Evolutionary conservation across 2,888 invertebrate genomes (phyloP).

Genomic region (Taphrorychus bicolor): DNA sequence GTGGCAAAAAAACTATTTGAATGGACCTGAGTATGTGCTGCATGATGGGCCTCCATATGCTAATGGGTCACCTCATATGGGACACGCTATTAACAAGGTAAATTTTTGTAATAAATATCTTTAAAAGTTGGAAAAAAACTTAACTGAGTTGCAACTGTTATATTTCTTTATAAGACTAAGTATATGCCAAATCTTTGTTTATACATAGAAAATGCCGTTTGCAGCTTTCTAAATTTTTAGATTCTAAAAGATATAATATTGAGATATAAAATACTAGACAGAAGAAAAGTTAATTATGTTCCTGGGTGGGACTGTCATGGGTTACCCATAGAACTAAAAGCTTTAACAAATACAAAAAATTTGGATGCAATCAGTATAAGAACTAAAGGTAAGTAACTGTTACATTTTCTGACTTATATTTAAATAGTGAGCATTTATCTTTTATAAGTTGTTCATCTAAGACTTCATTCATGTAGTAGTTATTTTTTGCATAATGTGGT

Average conservation of each 20-base stretch:
- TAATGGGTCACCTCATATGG: conserved; percentile 95
- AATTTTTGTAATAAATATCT: neutral
- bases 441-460: neutral
- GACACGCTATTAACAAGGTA: conserved; percentile 98
- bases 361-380: conserved; percentile 63
- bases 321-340: conserved; percentile 96
- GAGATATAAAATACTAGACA: conserved; percentile 78
- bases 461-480: no score
- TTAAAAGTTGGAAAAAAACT: no score
- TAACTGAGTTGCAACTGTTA: neutral
- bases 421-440: neutral
- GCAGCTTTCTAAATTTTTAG: conserved; percentile 67
- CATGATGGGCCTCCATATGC: conserved; percentile 99
- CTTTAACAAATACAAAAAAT: conserved; percentile 63
- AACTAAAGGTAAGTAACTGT: conserved; percentile 60
- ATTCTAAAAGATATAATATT: conserved; percentile 95
- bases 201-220: no score
- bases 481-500: no score
- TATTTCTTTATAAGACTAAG: neutral
- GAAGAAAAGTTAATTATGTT: conserved; percentile 81
- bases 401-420: no score
- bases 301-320: conserved; percentile 99
- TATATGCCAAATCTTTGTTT: neutral
- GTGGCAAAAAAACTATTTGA: conserved; percentile 76
- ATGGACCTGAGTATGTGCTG: conserved; percentile 77